phyloP scores from a whole-genome alignment of 2,797 vertebrate genomes.

The Macroramphosus scolopax region DNA sequence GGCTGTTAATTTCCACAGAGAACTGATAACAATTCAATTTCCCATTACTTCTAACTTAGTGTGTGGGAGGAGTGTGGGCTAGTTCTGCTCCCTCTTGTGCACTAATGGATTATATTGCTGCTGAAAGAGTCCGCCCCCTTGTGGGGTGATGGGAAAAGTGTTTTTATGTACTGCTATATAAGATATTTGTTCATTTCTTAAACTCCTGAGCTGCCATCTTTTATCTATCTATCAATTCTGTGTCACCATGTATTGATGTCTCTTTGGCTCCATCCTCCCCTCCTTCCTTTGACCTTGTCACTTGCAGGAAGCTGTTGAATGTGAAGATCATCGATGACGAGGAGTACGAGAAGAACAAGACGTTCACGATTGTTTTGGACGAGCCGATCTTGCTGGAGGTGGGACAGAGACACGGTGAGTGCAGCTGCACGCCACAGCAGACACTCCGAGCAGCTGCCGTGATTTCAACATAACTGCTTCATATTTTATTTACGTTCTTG shows the following conservation, averaged over 20 bases:
- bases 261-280: slow-evolving; percentile 10
- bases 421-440: background rate
- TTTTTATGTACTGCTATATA: background rate
- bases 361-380: slow-evolving; percentile 80
- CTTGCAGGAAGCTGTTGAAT: slow-evolving; percentile 84
- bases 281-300: slow-evolving; percentile 8
- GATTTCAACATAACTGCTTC: background rate
- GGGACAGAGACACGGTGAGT: slow-evolving; percentile 81
- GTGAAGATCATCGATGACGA: slow-evolving; percentile 88
- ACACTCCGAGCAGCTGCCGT: too few relatives aligned
- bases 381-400: slow-evolving; percentile 83
- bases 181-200: too few relatives aligned
- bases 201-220: too few relatives aligned
- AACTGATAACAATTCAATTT: slow-evolving; percentile 33
- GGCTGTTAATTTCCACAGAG: slow-evolving; percentile 35
- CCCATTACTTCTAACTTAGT: slow-evolving; percentile 43
- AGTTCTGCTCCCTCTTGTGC: slow-evolving; percentile 27
- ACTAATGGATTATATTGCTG: slow-evolving; percentile 45
- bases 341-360: slow-evolving; percentile 90
- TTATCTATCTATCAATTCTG: too few relatives aligned
- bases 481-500: slow-evolving; percentile 22
- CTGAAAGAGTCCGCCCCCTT: slow-evolving; percentile 61
- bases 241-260: slow-evolving; percentile 2
- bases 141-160: slow-evolving; percentile 44
- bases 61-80: slow-evolving; percentile 56